phyloP scores from a whole-genome alignment of 2,888 invertebrate genomes.

The Sphaeridia pumilis region DNA sequence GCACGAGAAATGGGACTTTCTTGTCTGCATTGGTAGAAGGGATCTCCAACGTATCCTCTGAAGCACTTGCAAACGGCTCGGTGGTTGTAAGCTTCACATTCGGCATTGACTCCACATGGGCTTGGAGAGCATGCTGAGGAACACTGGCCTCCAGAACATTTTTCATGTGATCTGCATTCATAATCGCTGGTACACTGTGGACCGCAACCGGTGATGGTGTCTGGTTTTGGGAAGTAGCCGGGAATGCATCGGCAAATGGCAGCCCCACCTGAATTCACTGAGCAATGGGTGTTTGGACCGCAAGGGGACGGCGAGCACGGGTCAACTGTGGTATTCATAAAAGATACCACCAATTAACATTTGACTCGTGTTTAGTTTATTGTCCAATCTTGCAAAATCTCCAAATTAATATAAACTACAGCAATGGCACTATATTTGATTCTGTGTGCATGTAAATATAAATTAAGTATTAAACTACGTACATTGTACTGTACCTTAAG shows the following conservation, averaged over 20 bases:
- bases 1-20: slow-evolving; percentile 29
- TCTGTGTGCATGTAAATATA: too few relatives aligned
- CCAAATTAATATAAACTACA: too few relatives aligned
- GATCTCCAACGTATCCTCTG: slow-evolving; percentile 30
- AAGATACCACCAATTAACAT: too few relatives aligned
- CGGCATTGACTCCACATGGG: slow-evolving; percentile 27
- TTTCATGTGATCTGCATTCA: slow-evolving; percentile 30
- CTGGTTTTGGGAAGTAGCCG: slow-evolving; percentile 38
- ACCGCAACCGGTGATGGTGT: slow-evolving; percentile 38
- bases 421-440: too few relatives aligned
- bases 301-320: slow-evolving; percentile 36
- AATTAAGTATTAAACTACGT: too few relatives aligned
- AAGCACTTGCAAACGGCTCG: slow-evolving; percentile 27
- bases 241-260: slow-evolving; percentile 36
- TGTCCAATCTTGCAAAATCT: too few relatives aligned
- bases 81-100: slow-evolving; percentile 34
- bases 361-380: too few relatives aligned
- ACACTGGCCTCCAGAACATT: slow-evolving; percentile 29
- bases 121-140: slow-evolving; percentile 24
- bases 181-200: slow-evolving; percentile 36
- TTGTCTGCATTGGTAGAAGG: slow-evolving; percentile 30
- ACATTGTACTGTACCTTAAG: too few relatives aligned
- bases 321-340: slow-evolving; percentile 23
- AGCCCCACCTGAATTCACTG: slow-evolving; percentile 31
- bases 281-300: slow-evolving; percentile 37